Evolutionary conservation across 1,140 invertebrate species (phyloP).

Genomic region (Rhopalosiphum padi): DNA sequence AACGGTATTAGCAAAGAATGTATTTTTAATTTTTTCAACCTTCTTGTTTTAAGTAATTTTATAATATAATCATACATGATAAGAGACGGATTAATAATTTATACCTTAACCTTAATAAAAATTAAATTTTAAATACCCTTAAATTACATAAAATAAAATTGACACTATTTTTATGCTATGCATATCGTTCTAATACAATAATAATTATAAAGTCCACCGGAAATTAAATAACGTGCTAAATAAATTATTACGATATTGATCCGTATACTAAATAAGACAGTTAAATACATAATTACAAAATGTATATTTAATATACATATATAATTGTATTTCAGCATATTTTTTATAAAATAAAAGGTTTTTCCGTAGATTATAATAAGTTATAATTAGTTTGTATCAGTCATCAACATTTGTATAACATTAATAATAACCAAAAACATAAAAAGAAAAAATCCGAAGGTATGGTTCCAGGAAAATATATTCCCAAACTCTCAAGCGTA

Average conservation of each 20-base stretch:
- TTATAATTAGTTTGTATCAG: not conserved
- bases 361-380: not conserved
- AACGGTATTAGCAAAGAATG: not conserved
- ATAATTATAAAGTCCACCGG: not conserved
- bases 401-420: not conserved
- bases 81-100: not conserved
- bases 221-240: slow-evolving; percentile 36
- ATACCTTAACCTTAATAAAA: not conserved
- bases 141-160: not conserved
- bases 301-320: not conserved
- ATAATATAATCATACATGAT: not conserved
- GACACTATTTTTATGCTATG: not conserved
- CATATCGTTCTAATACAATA: not conserved
- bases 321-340: not conserved
- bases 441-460: not conserved
- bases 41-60: not conserved
- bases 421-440: not conserved
- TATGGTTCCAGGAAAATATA: not conserved
- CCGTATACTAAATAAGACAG: not conserved
- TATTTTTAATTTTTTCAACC: not conserved
- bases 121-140: not conserved
- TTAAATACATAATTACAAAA: too few species aligned
- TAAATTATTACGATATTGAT: slow-evolving; percentile 31
- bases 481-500: not conserved
- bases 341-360: not conserved